These are phyloP conservation scores for Sceloporus undulatus DNA, from an alignment of 2,113 vertebrate species.

Conservation along the genomic window DNA sequence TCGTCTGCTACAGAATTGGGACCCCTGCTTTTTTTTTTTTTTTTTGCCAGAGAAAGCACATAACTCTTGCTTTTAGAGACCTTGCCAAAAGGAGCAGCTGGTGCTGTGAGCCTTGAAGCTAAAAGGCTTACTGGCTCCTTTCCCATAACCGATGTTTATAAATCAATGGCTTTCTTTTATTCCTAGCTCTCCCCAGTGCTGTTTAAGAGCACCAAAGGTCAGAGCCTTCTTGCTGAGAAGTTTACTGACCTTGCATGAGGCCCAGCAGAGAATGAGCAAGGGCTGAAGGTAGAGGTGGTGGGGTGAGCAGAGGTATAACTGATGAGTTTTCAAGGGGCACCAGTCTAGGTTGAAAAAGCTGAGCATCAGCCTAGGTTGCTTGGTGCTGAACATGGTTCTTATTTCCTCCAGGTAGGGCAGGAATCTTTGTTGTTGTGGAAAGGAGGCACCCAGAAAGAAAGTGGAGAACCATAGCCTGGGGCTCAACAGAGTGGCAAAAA, in stretches of 20 bases:
- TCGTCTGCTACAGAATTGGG: background rate
- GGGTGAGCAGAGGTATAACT: background rate
- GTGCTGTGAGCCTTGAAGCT: constrained; percentile 24
- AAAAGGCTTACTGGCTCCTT: constrained; percentile 23
- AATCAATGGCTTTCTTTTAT: background rate
- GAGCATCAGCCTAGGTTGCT: background rate
- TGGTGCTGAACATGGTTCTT: background rate
- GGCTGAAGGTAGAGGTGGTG: no score
- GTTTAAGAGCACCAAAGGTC: background rate
- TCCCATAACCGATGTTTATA: constrained; percentile 10
- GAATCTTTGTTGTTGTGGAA: background rate
- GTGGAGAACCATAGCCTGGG: background rate
- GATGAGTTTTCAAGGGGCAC: background rate
- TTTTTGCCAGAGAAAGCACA: background rate
- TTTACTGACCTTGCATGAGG: background rate
- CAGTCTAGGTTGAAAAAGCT: background rate
- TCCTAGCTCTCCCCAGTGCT: background rate
- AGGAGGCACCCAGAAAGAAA: constrained; percentile 9
- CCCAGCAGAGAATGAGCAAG: background rate
- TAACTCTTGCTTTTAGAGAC: background rate
- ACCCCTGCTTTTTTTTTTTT: background rate
- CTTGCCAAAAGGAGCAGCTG: constrained; percentile 38
- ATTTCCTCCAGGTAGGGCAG: background rate
- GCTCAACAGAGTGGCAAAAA: constrained; percentile 4
- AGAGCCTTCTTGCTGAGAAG: background rate